Conservation (phyloP, 2,888 invertebrate genomes). For the Poecilus cupreus region DNA sequence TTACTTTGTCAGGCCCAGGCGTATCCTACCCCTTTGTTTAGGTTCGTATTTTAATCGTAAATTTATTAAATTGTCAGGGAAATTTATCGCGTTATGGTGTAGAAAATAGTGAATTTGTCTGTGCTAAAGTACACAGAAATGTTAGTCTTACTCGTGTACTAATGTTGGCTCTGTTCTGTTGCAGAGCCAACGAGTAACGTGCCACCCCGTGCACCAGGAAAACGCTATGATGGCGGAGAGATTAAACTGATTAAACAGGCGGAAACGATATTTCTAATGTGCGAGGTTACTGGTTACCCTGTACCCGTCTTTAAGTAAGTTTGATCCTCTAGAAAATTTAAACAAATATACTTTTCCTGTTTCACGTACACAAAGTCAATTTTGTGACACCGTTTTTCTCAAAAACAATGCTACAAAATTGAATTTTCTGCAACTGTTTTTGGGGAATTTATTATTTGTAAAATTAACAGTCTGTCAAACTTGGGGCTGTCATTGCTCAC, state of each 20-base stretch:
- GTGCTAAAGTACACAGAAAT: too few relatives aligned
- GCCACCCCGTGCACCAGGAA: conserved; percentile 74
- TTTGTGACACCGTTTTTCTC: too few relatives aligned
- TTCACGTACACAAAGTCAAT: too few relatives aligned
- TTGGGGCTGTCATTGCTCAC: too few relatives aligned
- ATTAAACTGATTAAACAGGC: conserved; percentile 73
- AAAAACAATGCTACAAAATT: too few relatives aligned
- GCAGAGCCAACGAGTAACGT: conserved; percentile 82
- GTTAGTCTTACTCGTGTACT: background rate
- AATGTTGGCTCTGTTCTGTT: conserved; percentile 66
- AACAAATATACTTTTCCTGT: too few relatives aligned
- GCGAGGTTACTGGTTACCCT: conserved; percentile 67
- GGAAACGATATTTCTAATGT: conserved; percentile 62
- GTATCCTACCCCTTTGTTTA: conserved; percentile 74
- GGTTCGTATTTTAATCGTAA: conserved; percentile 68
- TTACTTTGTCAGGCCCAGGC: conserved; percentile 77
- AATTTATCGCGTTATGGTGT: background rate
- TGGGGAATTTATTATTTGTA: too few relatives aligned
- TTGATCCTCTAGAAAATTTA: background rate
- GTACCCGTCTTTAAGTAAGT: conserved; percentile 62
- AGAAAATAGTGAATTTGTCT: too few relatives aligned
- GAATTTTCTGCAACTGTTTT: too few relatives aligned
- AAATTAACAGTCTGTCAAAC: too few relatives aligned
- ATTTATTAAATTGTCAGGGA: background rate
- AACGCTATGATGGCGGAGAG: conserved; percentile 73